phyloP scores from a whole-genome alignment of 2,797 vertebrate genomes.

The Labroides dimidiatus region DNA sequence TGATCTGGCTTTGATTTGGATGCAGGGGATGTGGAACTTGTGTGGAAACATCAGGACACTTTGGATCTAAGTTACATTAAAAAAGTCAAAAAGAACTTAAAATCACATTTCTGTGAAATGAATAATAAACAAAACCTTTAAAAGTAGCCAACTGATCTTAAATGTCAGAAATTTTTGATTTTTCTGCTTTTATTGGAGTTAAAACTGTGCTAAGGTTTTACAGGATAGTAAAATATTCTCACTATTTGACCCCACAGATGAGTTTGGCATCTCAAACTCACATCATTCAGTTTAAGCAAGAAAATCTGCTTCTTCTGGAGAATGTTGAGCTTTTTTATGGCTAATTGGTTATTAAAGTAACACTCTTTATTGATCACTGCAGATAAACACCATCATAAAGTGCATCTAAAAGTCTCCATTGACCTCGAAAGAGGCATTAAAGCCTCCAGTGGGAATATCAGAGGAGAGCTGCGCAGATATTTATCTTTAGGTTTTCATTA shows the following conservation, averaged over 20 bases:
- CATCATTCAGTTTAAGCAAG: too few species aligned
- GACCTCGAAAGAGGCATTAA: background rate
- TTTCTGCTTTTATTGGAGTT: too few species aligned
- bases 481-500: background rate
- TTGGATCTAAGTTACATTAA: background rate
- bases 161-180: too few species aligned
- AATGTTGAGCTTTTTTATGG: background rate
- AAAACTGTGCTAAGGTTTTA: too few species aligned
- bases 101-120: too few species aligned
- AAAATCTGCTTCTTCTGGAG: too few species aligned
- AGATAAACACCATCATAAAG: constrained; percentile 3
- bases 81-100: background rate
- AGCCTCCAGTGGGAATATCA: constrained; percentile 12
- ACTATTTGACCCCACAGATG: too few species aligned
- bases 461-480: background rate
- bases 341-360: background rate
- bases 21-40: constrained; percentile 31
- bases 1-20: constrained; percentile 8
- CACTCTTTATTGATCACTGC: background rate
- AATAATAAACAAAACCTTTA: too few species aligned
- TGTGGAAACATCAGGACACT: background rate
- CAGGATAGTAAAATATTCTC: too few species aligned
- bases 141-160: too few species aligned
- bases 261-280: too few species aligned
- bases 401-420: background rate